Conservation (phyloP, 2,113 vertebrate species). For the Otis tarda region DNA sequence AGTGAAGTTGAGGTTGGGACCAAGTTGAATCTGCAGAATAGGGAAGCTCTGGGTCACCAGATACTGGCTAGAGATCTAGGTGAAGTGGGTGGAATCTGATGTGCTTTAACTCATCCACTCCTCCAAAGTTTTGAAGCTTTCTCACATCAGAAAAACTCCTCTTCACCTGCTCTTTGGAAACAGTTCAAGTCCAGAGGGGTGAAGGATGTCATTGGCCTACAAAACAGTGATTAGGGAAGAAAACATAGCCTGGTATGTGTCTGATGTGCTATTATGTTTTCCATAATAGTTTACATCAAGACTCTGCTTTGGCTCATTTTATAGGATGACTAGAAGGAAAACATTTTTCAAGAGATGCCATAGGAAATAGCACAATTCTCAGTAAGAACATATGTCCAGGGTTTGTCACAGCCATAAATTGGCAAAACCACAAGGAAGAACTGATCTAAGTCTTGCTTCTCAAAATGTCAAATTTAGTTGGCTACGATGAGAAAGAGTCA, state of each 20-base stretch:
- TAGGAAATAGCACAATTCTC: constrained; percentile 46
- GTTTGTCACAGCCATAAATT: constrained; percentile 16
- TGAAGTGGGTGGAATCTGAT: neutral
- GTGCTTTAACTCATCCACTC: neutral
- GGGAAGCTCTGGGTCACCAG: neutral
- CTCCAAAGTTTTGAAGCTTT: neutral
- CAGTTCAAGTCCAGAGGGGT: neutral
- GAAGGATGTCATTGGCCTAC: neutral
- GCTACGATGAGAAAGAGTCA: neutral
- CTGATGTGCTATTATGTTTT: neutral
- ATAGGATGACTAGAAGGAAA: neutral
- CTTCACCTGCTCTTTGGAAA: neutral
- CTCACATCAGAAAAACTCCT: neutral
- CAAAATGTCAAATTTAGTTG: constrained; percentile 19
- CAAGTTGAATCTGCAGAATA: neutral
- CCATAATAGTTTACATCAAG: neutral
- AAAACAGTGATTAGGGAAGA: neutral
- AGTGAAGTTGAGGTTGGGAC: neutral
- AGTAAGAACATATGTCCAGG: neutral
- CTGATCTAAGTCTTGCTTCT: constrained; percentile 20
- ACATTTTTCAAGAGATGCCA: constrained; percentile 12
- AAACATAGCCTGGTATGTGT: neutral
- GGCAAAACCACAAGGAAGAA: constrained; percentile 36
- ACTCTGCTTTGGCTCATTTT: constrained; percentile 16
- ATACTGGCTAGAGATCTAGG: neutral